Conservation (phyloP, 1,140 invertebrate genomes). For the Ctenoplectra terminalis region DNA sequence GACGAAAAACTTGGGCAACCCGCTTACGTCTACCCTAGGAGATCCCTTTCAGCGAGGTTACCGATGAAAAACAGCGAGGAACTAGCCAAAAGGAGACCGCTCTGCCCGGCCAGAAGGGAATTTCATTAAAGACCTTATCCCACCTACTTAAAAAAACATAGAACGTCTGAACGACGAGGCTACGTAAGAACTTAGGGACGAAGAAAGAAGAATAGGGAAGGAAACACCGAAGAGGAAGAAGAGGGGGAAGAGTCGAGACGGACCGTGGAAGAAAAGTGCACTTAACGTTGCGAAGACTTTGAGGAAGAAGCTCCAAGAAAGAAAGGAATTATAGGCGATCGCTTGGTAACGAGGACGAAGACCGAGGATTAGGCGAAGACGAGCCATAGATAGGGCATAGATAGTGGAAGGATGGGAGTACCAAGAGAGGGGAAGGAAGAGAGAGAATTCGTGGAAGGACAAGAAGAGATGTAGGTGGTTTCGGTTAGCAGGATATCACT, state of each 20-base stretch:
- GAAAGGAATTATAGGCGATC: slow-evolving; percentile 57
- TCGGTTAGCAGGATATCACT: slow-evolving; percentile 56
- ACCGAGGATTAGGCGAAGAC: slow-evolving; percentile 49
- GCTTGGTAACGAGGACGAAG: slow-evolving; percentile 47
- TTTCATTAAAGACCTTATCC: slow-evolving; percentile 71
- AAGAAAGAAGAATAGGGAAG: background rate
- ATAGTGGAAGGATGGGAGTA: background rate
- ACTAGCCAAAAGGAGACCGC: slow-evolving; percentile 46
- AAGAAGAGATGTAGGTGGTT: background rate
- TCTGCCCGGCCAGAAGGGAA: slow-evolving; percentile 55
- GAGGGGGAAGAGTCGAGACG: background rate
- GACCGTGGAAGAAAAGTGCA: background rate
- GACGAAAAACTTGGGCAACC: slow-evolving; percentile 35
- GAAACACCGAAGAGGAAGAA: background rate
- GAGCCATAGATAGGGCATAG: background rate
- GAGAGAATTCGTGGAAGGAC: background rate
- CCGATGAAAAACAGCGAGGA: slow-evolving; percentile 57
- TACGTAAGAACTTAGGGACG: background rate
- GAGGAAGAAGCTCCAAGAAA: slow-evolving; percentile 29
- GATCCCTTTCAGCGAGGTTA: slow-evolving; percentile 57
- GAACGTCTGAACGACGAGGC: slow-evolving; percentile 47
- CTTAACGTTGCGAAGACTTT: slow-evolving; percentile 35
- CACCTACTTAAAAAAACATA: slow-evolving; percentile 66
- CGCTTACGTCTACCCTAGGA: slow-evolving; percentile 54
- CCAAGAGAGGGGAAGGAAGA: no score